Evolutionary conservation across 1,140 invertebrate genomes (phyloP).

Genomic region (Pseudoatta argentina): DNA sequence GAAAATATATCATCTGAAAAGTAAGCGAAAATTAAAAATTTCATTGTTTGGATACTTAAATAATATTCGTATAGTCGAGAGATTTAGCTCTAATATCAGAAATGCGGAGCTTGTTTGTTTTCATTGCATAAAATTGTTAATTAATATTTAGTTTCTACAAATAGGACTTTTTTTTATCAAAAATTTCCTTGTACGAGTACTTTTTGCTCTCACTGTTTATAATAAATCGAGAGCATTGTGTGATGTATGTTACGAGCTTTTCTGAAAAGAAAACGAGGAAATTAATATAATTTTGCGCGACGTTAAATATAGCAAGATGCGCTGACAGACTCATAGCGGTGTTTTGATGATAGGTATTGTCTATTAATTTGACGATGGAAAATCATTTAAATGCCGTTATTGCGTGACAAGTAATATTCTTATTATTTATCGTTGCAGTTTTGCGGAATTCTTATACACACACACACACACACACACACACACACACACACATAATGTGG

Average conservation of each 20-base stretch:
- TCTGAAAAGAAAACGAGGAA: neutral
- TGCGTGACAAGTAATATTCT: neutral
- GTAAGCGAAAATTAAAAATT: too few species aligned
- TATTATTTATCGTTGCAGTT: neutral
- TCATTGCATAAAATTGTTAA: too few species aligned
- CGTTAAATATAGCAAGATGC: neutral
- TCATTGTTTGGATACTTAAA: too few species aligned
- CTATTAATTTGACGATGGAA: neutral
- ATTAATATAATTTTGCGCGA: neutral
- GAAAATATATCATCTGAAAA: too few species aligned
- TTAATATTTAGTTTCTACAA: too few species aligned
- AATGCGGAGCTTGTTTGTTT: too few species aligned
- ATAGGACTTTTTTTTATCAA: too few species aligned
- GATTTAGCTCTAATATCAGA: too few species aligned
- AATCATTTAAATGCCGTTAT: conserved; percentile 2
- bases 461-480: too few species aligned
- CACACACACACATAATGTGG: neutral
- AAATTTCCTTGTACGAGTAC: too few species aligned
- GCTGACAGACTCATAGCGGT: neutral
- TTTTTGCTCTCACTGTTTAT: too few species aligned
- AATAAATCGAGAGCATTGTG: neutral
- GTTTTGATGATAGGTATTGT: neutral
- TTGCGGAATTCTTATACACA: neutral
- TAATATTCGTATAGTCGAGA: too few species aligned
- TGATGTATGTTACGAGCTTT: neutral